Conservation (phyloP, 1,140 invertebrate genomes). For the Coenobita brevimanus region DNA sequence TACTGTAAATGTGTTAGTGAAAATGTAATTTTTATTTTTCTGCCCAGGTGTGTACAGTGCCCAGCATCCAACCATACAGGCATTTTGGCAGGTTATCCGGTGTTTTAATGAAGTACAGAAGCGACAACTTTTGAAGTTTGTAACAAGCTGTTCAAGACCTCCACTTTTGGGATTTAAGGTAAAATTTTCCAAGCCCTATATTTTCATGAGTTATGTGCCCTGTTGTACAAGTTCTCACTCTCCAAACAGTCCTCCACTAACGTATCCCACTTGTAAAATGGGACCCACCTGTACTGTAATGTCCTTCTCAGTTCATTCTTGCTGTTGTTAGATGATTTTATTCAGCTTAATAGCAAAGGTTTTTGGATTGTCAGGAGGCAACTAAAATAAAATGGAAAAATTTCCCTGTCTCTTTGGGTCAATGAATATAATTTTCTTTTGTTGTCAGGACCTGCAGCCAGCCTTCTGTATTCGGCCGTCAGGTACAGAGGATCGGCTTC, state of each 20-base stretch:
- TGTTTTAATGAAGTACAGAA: slow-evolving; percentile 89
- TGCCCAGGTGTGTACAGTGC: slow-evolving; percentile 84
- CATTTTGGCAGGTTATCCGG: slow-evolving; percentile 89
- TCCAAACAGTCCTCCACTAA: too few relatives aligned
- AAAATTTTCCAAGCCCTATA: neutral
- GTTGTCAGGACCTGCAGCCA: slow-evolving; percentile 89
- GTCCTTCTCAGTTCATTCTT: slow-evolving; percentile 29
- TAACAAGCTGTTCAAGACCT: slow-evolving; percentile 96
- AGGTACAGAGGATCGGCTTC: slow-evolving; percentile 87
- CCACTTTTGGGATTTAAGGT: slow-evolving; percentile 97
- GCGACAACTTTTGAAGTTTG: slow-evolving; percentile 93
- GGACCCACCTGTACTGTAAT: too few relatives aligned
- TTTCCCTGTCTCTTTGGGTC: too few relatives aligned
- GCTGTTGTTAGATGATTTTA: neutral
- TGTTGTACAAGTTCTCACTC: slow-evolving; percentile 10
- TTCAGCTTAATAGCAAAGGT: slow-evolving; percentile 45
- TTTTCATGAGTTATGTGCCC: neutral
- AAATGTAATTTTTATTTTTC: neutral
- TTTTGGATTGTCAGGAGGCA: too few relatives aligned
- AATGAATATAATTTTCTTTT: neutral
- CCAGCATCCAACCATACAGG: slow-evolving; percentile 81
- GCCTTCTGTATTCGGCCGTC: slow-evolving; percentile 95
- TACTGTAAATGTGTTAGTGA: too few relatives aligned
- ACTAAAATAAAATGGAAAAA: too few relatives aligned
- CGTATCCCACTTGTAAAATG: too few relatives aligned